Evolutionary conservation across 2,797 vertebrate species (phyloP).

Genomic region (Brachyrhaphis roseni): DNA sequence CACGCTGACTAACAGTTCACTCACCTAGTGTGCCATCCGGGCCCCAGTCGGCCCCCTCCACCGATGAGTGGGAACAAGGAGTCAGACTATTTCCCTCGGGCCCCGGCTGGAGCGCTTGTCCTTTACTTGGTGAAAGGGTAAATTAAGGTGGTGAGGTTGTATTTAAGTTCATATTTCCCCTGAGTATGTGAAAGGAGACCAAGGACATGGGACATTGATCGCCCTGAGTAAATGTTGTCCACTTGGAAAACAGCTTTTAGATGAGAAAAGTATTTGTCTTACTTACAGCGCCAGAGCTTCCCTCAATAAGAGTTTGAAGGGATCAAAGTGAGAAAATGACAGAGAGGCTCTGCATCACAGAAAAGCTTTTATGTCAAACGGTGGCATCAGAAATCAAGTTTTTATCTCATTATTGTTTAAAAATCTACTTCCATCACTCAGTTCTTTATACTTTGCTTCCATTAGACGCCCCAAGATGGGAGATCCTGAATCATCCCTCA

Average conservation of each 20-base stretch:
- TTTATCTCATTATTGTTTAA: not conserved
- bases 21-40: conserved; percentile 55
- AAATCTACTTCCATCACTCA: not conserved
- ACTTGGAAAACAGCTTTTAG: conserved; percentile 60
- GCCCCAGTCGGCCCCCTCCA: conserved; percentile 33
- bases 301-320: not conserved
- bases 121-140: conserved; percentile 74
- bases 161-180: conserved; percentile 81
- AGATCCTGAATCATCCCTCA: not conserved
- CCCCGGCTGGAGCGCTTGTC: conserved; percentile 65
- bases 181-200: conserved; percentile 64
- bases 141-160: conserved; percentile 74
- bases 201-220: conserved; percentile 78
- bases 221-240: conserved; percentile 74
- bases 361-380: not conserved
- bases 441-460: not conserved
- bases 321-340: conserved; percentile 16
- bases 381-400: not conserved
- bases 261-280: conserved; percentile 69
- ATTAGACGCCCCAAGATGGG: not conserved
- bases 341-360: conserved; percentile 9
- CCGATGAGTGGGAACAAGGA: conserved; percentile 77
- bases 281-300: conserved; percentile 36
- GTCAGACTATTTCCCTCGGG: conserved; percentile 74
- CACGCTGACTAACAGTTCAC: conserved; percentile 52